These are phyloP conservation scores for Tanypteryx hageni DNA, from an alignment of 2,888 invertebrate species.

Conservation along the genomic window DNA sequence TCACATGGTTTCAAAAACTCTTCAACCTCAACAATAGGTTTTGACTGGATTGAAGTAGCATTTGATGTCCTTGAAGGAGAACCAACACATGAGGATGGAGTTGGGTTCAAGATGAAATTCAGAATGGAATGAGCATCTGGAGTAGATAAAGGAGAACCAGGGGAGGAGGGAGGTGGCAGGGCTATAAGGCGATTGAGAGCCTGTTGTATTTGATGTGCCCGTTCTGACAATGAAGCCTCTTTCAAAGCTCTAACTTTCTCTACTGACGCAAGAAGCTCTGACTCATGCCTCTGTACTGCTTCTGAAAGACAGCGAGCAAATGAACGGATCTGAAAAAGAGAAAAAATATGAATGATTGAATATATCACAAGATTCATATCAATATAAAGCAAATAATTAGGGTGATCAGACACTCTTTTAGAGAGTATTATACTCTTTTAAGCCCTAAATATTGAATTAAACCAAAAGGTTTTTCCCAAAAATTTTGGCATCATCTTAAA, in stretches of 20 bases:
- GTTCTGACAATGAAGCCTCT: conserved; percentile 44
- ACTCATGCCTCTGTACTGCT: conserved; percentile 17
- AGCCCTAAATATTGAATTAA: too few species aligned
- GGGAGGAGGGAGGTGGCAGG: conserved; percentile 53
- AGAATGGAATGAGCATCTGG: conserved; percentile 45
- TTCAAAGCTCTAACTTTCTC: conserved; percentile 51
- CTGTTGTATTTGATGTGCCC: conserved; percentile 40
- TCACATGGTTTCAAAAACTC: conserved; percentile 74
- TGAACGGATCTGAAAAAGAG: conserved; percentile 52
- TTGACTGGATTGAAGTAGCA: conserved; percentile 19
- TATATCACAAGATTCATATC: too few species aligned
- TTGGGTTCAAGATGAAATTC: conserved; percentile 41
- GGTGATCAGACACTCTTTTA: too few species aligned
- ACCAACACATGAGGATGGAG: conserved; percentile 2
- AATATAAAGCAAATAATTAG: too few species aligned
- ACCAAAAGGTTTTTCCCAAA: too few species aligned
- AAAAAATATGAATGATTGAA: background rate
- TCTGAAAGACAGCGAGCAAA: conserved; percentile 58
- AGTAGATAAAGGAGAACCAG: conserved; percentile 38
- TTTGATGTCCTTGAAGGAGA: conserved; percentile 42
- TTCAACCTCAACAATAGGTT: conserved; percentile 39
- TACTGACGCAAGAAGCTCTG: conserved; percentile 30
- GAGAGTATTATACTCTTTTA: too few species aligned
- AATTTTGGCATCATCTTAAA: too few species aligned
- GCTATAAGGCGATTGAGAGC: conserved; percentile 49